Base-by-base conservation (phyloP, 2,797 vertebrate genomes). In the Phataginus tricuspis region DNA sequence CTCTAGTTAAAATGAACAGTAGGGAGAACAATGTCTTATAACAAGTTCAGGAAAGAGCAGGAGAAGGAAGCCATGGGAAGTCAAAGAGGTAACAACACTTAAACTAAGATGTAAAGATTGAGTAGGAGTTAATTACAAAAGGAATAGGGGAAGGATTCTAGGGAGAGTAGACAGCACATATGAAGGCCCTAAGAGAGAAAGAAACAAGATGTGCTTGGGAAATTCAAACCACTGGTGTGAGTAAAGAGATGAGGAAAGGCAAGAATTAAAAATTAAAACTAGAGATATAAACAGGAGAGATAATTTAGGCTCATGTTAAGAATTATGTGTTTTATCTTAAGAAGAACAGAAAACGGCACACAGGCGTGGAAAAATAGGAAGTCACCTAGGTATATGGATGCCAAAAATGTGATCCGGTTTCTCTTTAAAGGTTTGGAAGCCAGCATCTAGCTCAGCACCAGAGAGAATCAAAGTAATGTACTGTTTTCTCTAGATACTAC, bases 361-460 rank as follows among this genome's bases (percentile, higher is more conserved):
- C 6, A 85, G 13, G 39, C 34, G 71, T 1, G 14, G n/a, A 37
- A 4, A 75, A 72, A 39, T 29, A 25, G 7, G 21, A 79, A 83
- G 85, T 71, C 29, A 57, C 59, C n/a, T 16, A 90, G 66, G n/a
- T 53, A 72, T 12, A 14, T 15, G 7, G 49, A 72, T 77, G 25
- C 31, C 23, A 92, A 94, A 91, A 90, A 42, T 7, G 86, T 57
- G 21, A 91, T 74, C 6, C 12, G 69, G 1, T 55, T 12, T 83
- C 68, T 85, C 34, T 86, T 90, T 85, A 96, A 87, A 82, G n/a
- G 59, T 80, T 42, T 78, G 45, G 71, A 93, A 90, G 16, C 18
- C 63, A 85, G 51, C 14, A 82, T 42, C 23, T 53, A 64, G 34
- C 10, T 39, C 87, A 80, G 63, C 13, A 90, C 9, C 92, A 61